These are phyloP conservation scores for Thalassarche chlororhynchos DNA, from an alignment of 2,113 vertebrate genomes.

Conservation along the genomic window DNA sequence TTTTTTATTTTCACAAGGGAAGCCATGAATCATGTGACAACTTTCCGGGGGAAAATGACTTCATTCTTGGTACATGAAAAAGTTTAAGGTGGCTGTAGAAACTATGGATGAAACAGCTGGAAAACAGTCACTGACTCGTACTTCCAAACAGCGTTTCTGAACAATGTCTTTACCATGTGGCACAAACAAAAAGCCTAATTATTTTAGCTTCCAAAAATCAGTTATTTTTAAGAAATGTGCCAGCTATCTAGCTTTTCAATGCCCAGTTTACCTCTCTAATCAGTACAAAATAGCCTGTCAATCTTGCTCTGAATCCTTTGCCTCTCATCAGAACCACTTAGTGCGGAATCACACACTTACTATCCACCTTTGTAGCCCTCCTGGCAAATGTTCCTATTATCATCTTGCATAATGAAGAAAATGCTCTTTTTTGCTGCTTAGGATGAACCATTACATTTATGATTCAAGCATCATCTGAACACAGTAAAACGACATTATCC, in stretches of 20 bases:
- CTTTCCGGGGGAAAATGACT: not conserved
- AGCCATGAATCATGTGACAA: not conserved
- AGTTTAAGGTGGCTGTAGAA: not conserved
- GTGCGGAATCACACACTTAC: not conserved
- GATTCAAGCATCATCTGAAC: not conserved
- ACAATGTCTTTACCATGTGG: not conserved
- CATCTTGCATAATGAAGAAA: not conserved
- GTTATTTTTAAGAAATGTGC: not conserved
- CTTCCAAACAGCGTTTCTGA: not conserved
- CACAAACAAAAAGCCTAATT: not conserved
- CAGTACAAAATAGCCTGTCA: not conserved
- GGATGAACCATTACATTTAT: not conserved
- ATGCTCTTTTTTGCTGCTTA: not conserved
- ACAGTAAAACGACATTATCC: not conserved
- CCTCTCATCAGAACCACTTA: not conserved
- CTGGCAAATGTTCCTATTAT: not conserved
- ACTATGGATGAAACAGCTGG: not conserved
- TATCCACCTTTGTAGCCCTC: not conserved
- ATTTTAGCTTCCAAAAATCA: not conserved
- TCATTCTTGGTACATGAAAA: not conserved
- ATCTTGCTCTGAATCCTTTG: not conserved
- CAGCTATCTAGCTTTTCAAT: not conserved
- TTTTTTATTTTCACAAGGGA: not conserved
- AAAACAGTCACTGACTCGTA: not conserved
- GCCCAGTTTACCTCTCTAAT: not conserved